Base-by-base conservation (phyloP, 2,797 vertebrate genomes). In the Spinus olivaceus region DNA sequence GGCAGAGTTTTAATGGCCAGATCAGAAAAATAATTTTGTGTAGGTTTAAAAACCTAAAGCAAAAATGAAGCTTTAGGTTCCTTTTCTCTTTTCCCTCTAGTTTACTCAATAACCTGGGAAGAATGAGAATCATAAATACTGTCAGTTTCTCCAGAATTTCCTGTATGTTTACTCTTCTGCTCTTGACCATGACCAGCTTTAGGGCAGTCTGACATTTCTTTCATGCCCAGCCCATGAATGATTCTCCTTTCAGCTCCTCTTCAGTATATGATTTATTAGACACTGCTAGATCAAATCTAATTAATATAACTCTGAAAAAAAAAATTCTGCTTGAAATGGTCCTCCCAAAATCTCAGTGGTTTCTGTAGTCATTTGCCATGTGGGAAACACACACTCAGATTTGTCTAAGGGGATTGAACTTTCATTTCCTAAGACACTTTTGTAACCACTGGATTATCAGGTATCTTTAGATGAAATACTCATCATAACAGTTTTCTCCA, bases 381-480 rank as follows among this genome's bases (percentile, higher is more conserved):
- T 78, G 42, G 46, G 25, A 86, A 92, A 74, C 30, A 7, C 9
- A 25, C 8, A 32, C 32, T 71, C 35, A 17, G 23, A 51, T 92
- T 87, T 87, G 25, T 92, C 71, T 71, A 54, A 77, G 46, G 70
- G 50, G 8, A 67, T 42, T 61, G 76, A 93, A 66, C 67, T 50
- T 87, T 49, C 14, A 49, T 85, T 92, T 92, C 72, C 49, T 53
- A 74, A 74, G 76, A 89, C 27, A 22, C 25, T 91, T 92, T 22
- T 12, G n/a, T 41, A 91, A 71, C 49, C 42, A 57, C 39, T 86
- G 25, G 37, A 71, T 59, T 91, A 76, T 92, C 92, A 81, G 37
- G 30, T 88, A 78, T 72, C 76, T 86, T 94, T 83, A 86, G 46
- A 27, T 83, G 72, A 82, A 94, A 86, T 83, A 83, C 21, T 78